Evolutionary conservation across 2,888 invertebrate species (phyloP), one percentile per base, ranked within the genome.

Genomic region (Nycteola revayana): DNA sequence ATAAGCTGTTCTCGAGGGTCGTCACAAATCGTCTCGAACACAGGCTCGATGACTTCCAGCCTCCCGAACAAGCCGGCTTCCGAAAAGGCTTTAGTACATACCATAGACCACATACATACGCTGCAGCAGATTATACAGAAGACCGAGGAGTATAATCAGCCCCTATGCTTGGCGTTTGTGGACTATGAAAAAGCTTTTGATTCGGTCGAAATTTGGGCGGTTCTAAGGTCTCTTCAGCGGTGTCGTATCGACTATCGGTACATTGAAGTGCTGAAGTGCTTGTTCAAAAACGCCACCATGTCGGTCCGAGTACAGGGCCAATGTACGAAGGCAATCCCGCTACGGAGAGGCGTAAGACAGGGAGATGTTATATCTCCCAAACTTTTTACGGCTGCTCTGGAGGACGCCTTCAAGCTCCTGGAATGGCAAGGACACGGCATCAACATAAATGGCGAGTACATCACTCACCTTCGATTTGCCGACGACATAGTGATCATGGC

Each of bases 121-220:
- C 28, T 28, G 7, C 28, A 20, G 18, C 28, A 28, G 20, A 20
- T 20, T 28, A 28, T 20, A 20, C 28, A 30, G 9, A 28, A 28
- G 10, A 7, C 21, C 5, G 28, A 28, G 7, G 21, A 21, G 7
- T 21, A n/a, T 21, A 21, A 21, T 7, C 21, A 21, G 21, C 21
- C 21, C 3, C 10, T 28, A 18, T 20, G 20, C 18, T n/a, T 28
- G 1, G 21, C 9, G 9, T 28, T 9, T 10, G 28, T 28, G 28
- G 20, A 18, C 28, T 28, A 28, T 28, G 28, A 28, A 10, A 20
- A 28, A 18, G 10, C 21, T 7, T 28, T 20, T 7, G 28, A 17
- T 24, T 23, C 24, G 6, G 9, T 30, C 24, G 14, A 30, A 9
- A 30, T 9, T 7, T 30, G 30, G 30, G 23, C 30, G 1, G 24